Base-by-base conservation (phyloP, 1,140 invertebrate species). In the Rhynchophorus ferrugineus region DNA sequence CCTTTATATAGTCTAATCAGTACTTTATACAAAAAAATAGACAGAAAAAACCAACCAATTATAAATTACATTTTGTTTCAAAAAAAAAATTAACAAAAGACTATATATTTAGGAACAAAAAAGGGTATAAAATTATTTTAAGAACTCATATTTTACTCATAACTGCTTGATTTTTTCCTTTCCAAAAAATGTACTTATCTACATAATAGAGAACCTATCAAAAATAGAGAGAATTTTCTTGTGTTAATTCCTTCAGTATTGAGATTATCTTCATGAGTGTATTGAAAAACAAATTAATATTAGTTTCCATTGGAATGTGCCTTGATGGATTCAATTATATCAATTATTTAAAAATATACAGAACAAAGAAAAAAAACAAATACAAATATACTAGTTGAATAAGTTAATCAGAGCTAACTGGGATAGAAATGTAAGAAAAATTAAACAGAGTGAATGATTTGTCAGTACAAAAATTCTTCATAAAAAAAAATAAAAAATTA, bases 21-120 rank as follows among this genome's bases (percentile, higher is more conserved):
- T 63, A 63, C 61, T 63, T 63, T 63, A 60, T 63, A 63, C 61
- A 62, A 63, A 54, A 54, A 54, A 43, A 54, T n/a, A 43, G 42
- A 54, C 45, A 39, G 44, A 54, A 59, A 46, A 60, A 61, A 61
- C 47, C 58, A 58, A 50, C 41, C 53, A 54, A 61, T 44, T 42
- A 21, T 11, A 52, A 37, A 45, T 35, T 16, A 51, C 22, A 14
- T 41, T 51, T 41, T 43, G 36, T 39, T n/a, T n/a, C n/a, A n/a
- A n/a, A n/a, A n/a, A n/a, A n/a, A n/a, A n/a, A n/a, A n/a, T 49
- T 39, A 41, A 21, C 16, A 11, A 7, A 38, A 7, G 36, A 6
- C 8, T 38, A 11, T 38, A 38, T 38, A 38, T 3, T 6, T 36
- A 11, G n/a, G 35, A 13, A 39, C 37, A 46, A 18, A 36, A 37